Percentiles rank a stretch among this genome's conserved stretches.
These are phyloP conservation scores for Clarias batrachus DNA, from an alignment of 2,113 vertebrate genomes.

Conservation along the genomic window DNA sequence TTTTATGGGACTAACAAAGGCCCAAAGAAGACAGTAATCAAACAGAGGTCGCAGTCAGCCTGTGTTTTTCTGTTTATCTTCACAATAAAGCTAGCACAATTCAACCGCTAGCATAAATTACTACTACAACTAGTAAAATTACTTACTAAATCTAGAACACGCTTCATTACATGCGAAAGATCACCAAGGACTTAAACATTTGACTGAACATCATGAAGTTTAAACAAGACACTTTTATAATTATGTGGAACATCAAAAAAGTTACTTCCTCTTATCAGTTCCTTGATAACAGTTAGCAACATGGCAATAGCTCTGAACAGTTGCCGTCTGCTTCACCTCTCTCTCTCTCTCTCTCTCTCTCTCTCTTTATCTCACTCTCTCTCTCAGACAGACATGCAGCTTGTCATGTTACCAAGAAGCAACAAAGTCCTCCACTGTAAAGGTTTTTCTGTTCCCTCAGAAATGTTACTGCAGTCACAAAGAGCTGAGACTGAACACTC, in stretches of 20 bases:
- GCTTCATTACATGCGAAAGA: neutral
- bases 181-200: conserved; percentile 1
- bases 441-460: neutral
- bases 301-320: neutral
- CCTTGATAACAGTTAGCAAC: neutral
- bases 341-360: neutral
- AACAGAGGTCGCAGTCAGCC: neutral
- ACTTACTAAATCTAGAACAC: conserved; percentile 5
- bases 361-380: neutral
- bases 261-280: neutral
- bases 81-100: neutral
- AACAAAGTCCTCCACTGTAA: neutral
- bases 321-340: no score
- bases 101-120: neutral
- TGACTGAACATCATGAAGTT: neutral
- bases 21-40: conserved; percentile 46
- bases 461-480: neutral
- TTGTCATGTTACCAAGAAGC: neutral
- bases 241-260: conserved; percentile 21
- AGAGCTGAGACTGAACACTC: neutral
- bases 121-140: neutral
- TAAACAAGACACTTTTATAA: neutral
- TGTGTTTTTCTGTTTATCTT: neutral
- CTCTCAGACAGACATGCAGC: neutral
- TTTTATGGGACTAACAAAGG: conserved; percentile 52